Base-by-base conservation (phyloP, 2,113 vertebrate species). In the Heterotis niloticus region DNA sequence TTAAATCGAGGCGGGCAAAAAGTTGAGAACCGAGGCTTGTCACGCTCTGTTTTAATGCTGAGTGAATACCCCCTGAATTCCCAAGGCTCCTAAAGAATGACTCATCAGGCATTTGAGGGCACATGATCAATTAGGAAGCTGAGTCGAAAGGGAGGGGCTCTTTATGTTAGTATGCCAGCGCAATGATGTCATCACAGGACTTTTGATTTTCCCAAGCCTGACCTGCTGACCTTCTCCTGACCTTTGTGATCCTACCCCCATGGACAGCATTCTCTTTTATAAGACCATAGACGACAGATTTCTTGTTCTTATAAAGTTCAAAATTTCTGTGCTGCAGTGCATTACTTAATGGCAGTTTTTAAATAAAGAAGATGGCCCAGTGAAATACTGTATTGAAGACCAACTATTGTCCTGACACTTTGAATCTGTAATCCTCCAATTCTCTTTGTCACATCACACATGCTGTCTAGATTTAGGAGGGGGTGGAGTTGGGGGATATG, bases 201-300 rank as follows among this genome's bases (percentile, higher is more conserved):
- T 82, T 82, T 81, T 80, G 81, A 72, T 83, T 79, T 86, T 84
- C 84, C 83, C 78, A 76, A 62, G 64, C 52, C 68, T 86, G 87
- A 91, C 89, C 89, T 83, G 24, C 83, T 87, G 86, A 82, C 76
- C 81, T 83, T 87, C 83, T 87, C 75, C 83, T 90, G 85, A 90
- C 89, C 90, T 78, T 17, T 52, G 29, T n/a, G 24, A 77, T 17
- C 82, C 57, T 83, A 84, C 78, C 75, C 82, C 86, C 79, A 80
- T 83, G 83, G 86, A 87, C 88, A 85, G 81, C 80, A 82, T 71
- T 81, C 84, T 81, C 74, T 60, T 71, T 82, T 76, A 73, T 77
- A 10, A 51, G 29, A 72, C 28, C 10, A 28, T 62, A 24, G 44
- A 70, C 54, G 14, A 29, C 64, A 66, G 20, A 57, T 56, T 73